These are phyloP conservation scores for Trichopria drosophilae DNA, from an alignment of 2,888 invertebrate genomes.

Conservation along the genomic window DNA sequence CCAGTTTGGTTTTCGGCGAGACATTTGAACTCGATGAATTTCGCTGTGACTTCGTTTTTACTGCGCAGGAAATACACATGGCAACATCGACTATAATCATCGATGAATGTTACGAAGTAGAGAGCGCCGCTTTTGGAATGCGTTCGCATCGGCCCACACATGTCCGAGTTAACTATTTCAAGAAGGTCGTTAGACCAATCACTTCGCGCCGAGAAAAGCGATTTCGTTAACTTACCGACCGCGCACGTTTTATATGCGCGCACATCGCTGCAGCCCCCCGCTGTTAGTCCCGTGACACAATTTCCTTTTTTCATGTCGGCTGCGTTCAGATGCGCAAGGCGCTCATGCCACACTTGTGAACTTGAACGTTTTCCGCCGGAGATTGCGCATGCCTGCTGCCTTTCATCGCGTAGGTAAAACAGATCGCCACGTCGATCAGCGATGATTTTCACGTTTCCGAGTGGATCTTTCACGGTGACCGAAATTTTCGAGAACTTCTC, in stretches of 20 bases:
- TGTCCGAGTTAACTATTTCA: conserved; percentile 5
- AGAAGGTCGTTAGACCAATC: conserved; percentile 2
- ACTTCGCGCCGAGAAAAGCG: conserved; percentile 3
- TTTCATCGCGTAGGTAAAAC: neutral
- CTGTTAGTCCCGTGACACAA: conserved; percentile 6
- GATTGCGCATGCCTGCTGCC: neutral
- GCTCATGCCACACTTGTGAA: conserved; percentile 14
- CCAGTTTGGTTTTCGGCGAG: conserved; percentile 29
- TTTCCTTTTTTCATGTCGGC: conserved; percentile 13
- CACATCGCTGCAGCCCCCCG: neutral
- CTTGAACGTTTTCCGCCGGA: neutral
- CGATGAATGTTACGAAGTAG: conserved; percentile 35
- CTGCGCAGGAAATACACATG: conserved; percentile 20
- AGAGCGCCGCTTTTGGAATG: conserved; percentile 18
- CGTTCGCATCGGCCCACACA: conserved; percentile 27
- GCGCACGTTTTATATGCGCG: conserved; percentile 7
- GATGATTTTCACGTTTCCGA: conserved; percentile 13
- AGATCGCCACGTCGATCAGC: conserved; percentile 17
- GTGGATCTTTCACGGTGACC: conserved; percentile 1
- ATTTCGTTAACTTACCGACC: conserved; percentile 6
- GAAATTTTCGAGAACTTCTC: neutral
- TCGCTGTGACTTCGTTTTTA: conserved; percentile 23
- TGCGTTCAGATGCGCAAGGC: conserved; percentile 9
- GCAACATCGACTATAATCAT: conserved; percentile 31
- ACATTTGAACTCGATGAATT: conserved; percentile 25